Evolutionary conservation across 2,113 vertebrate genomes (phyloP), one percentile per base, ranked within the genome.

Genomic region (Piprites chloris): DNA sequence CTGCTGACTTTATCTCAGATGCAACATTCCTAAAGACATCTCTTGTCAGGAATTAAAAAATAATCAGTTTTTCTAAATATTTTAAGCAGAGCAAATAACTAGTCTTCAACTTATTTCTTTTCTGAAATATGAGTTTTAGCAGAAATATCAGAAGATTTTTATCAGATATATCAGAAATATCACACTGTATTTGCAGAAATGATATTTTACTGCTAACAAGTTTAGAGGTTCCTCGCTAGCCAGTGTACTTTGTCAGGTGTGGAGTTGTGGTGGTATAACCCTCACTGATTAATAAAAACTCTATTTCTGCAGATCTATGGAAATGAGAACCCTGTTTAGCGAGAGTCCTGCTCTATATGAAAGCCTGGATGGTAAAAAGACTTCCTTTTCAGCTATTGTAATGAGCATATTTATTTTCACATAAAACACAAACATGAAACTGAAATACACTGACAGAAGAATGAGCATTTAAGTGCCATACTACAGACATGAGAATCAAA

Each of bases 231-330:
- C 22, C 18, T 89, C 32, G n/a, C 33, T 44, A 39, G 9, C 11
- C 41, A 62, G 8, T 44, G 35, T 56, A 22, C 22, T 7, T 1
- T 80, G 9, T 10, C 35, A 46, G 30, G 7, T 72, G 17, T 8
- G 24, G 27, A 26, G 3, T 30, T 55, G 37, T 42, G 6, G 14
- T 78, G 20, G 2, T 59, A 53, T 62, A 58, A 47, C 11, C 5
- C 11, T 74, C 0, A 0, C 15, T 50, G 42, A 32, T 67, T 63
- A 55, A 37, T 28, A 78, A 85, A 66, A 58, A 19, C 5, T 50
- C 18, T 66, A 0, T 63, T 63, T 50, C 14, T 58, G 21, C 32
- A 84, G 16, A 35, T 56, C 12, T 49, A 1, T 62, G 49, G 52
- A 87, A 89, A 49, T 33, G 3, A 81, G 24, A 84, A 44, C 9